A percentile compares a stretch with the other conserved stretches of the same genome.
These are phyloP conservation scores for Torymus texanus DNA, from an alignment of 2,888 invertebrate species.

Conservation along the genomic window DNA sequence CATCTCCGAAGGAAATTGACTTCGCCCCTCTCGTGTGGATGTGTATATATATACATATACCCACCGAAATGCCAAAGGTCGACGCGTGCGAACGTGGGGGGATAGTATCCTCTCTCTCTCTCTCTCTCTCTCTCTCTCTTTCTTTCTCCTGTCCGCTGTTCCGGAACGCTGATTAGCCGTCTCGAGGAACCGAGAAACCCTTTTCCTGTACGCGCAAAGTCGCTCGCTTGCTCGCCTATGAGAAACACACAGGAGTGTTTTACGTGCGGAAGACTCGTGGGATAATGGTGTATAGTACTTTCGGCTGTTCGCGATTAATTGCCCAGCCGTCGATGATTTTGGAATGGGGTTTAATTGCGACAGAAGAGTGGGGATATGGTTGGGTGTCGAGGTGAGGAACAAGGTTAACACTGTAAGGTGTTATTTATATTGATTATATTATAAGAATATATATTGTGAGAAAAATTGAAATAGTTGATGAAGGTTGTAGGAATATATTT, in stretches of 20 bases:
- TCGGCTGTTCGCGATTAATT: conserved; percentile 32
- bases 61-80: conserved; percentile 33
- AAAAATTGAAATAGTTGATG: no score
- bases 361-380: no score
- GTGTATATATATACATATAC: not conserved
- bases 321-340: conserved; percentile 20
- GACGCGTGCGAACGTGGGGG: conserved; percentile 39
- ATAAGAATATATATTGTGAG: no score
- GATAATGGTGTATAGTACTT: conserved; percentile 42
- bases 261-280: conserved; percentile 24
- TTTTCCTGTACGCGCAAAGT: conserved; percentile 35
- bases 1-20: conserved; percentile 46
- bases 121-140: not conserved
- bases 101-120: no score
- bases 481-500: no score
- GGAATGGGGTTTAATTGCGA: no score
- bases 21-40: conserved; percentile 11
- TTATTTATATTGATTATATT: no score
- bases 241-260: conserved; percentile 29
- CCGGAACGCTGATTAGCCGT: conserved; percentile 56
- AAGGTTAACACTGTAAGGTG: no score
- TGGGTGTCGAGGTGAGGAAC: no score
- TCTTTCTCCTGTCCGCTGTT: conserved; percentile 38
- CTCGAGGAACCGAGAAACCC: conserved; percentile 56
- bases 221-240: conserved; percentile 7